Evolutionary conservation across 2,113 vertebrate species (phyloP), one percentile per base, ranked within the genome.

Genomic region (Stigmatopora argus): DNA sequence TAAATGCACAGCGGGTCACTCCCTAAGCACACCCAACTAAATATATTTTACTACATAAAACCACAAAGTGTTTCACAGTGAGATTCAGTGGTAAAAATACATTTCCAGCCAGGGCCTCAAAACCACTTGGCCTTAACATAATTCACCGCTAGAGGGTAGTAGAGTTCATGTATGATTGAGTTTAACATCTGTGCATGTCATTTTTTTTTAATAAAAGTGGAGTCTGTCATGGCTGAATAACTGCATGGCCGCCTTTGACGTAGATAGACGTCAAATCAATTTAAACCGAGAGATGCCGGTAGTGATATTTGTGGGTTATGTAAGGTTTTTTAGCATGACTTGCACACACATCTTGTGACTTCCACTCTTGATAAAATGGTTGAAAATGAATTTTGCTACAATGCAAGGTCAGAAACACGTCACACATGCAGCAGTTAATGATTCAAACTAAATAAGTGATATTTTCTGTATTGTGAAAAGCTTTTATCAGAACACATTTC

Each of bases 141-240:
- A 21, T 9, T 10, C n/a, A 68, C 85, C 88, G 85, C 66, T 79
- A 88, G 85, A 83, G 80, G 71, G 84, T 3, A 66, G 78, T 72
- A 84, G 57, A 77, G 78, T 47, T 83, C 51, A 78, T 71, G 59
- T 56, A 3, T 81, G 70, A 19, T 5, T 8, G 59, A 45, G 6
- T 15, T 45, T 13, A 61, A 61, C 41, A 23, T 46, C 59, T 23
- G 35, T 41, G 38, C 57, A 19, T 56, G 23, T 31, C 13, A 31
- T n/a, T 23, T n/a, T 13, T 10, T 9, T 14, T 26, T 55, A 13
- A 55, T 13, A 11, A 3, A 21, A 53, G 35, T 23, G 21, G 21
- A 53, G 21, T 23, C 12, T 13, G 21, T 26, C 9, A 41, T 41
- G 7, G 21, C 5, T 26, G 13, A 31, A 15, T 31, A 31, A 56